A percentile compares a stretch with the other conserved stretches of the same genome.
Conservation (phyloP, 2,888 invertebrate species). For the Syritta pipiens region DNA sequence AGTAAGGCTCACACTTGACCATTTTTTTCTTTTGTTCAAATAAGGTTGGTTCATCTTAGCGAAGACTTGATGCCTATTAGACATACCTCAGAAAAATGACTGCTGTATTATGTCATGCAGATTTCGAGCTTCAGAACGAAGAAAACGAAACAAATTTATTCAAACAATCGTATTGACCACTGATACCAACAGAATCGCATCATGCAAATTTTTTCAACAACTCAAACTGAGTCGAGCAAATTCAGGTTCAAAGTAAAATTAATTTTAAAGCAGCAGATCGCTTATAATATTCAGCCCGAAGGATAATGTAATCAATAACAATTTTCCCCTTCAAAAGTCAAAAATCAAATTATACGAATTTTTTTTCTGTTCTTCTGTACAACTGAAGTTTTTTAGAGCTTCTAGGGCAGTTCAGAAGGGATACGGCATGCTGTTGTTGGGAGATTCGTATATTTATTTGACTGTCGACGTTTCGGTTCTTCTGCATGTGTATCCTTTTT, state of each 20-base stretch:
- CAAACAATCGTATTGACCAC: neutral
- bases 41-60: no score
- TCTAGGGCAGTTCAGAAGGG: no score
- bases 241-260: neutral
- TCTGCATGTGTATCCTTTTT: slow-evolving; percentile 48
- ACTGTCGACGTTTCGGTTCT: neutral
- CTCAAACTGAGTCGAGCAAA: neutral
- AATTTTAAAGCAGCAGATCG: slow-evolving; percentile 1
- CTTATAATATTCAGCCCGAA: slow-evolving; percentile 10
- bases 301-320: slow-evolving; percentile 28
- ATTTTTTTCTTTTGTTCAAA: no score
- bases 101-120: no score
- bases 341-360: slow-evolving; percentile 32
- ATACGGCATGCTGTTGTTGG: neutral
- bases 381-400: neutral
- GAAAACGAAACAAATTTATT: no score
- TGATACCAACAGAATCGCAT: neutral
- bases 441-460: neutral
- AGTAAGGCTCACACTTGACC: no score
- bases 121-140: no score
- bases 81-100: no score
- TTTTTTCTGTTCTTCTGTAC: neutral
- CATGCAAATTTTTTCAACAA: slow-evolving; percentile 3
- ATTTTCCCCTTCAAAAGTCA: slow-evolving; percentile 13
- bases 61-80: no score